Conservation (phyloP, 2,113 vertebrate genomes). For the Campylomormyrus tamandua region DNA sequence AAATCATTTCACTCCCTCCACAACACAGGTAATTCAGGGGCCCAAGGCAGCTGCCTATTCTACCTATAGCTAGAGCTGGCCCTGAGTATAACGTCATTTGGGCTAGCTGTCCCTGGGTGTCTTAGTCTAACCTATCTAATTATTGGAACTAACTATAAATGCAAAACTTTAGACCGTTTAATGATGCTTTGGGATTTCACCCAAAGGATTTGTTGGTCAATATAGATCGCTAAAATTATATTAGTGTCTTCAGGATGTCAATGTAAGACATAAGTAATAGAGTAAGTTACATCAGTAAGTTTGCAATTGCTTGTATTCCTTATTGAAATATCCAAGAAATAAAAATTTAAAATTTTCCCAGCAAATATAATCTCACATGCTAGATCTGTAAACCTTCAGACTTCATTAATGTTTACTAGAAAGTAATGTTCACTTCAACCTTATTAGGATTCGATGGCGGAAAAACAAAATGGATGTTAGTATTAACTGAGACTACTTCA, state of each 20-base stretch:
- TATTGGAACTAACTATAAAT: not conserved
- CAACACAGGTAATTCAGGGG: not conserved
- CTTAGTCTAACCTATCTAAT: not conserved
- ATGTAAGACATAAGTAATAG: not conserved
- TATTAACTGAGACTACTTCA: not conserved
- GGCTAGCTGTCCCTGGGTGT: not conserved
- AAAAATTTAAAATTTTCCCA: not conserved
- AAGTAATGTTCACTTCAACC: not conserved
- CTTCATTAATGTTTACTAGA: not conserved
- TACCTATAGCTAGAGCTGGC: not conserved
- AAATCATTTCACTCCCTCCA: not conserved
- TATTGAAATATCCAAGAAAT: not conserved
- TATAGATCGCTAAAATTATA: not conserved
- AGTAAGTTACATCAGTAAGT: not conserved
- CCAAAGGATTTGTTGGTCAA: not conserved
- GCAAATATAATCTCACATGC: not conserved
- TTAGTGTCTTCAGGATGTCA: not conserved
- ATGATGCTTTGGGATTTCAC: not conserved
- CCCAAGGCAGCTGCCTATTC: not conserved
- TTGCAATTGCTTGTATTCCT: not conserved
- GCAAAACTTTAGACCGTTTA: not conserved
- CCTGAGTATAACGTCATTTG: not conserved
- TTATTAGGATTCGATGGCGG: not conserved
- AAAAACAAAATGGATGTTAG: not conserved
- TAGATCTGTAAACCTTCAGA: not conserved